These are phyloP conservation scores for Podiceps cristatus DNA, from an alignment of 2,113 vertebrate species.

Conservation along the genomic window DNA sequence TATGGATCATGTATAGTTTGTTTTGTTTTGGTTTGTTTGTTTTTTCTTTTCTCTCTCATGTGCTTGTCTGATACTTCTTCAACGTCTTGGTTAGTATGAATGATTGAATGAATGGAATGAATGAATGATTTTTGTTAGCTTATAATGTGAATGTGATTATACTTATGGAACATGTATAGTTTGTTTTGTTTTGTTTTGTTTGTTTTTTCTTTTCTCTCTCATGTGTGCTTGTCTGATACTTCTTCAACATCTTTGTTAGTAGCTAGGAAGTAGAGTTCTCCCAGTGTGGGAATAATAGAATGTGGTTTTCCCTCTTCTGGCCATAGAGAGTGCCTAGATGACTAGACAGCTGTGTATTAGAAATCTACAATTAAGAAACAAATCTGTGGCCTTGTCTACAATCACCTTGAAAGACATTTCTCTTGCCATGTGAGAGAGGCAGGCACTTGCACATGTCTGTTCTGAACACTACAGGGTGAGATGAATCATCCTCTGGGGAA, in stretches of 20 bases:
- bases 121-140: background rate
- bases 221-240: background rate
- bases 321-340: background rate
- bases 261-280: background rate
- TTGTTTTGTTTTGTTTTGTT: background rate
- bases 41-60: background rate
- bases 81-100: background rate
- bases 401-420: background rate
- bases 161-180: background rate
- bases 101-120: no score
- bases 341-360: background rate
- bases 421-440: background rate
- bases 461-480: background rate
- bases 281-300: background rate
- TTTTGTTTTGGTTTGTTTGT: no score
- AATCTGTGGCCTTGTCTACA: background rate
- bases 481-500: background rate
- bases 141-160: background rate
- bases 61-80: background rate
- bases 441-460: background rate
- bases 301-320: background rate
- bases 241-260: background rate
- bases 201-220: background rate
- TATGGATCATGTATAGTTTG: background rate
- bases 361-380: background rate